These are phyloP conservation scores for Calcarius lapponicus DNA, from an alignment of 2,797 vertebrate species.

Conservation along the genomic window DNA sequence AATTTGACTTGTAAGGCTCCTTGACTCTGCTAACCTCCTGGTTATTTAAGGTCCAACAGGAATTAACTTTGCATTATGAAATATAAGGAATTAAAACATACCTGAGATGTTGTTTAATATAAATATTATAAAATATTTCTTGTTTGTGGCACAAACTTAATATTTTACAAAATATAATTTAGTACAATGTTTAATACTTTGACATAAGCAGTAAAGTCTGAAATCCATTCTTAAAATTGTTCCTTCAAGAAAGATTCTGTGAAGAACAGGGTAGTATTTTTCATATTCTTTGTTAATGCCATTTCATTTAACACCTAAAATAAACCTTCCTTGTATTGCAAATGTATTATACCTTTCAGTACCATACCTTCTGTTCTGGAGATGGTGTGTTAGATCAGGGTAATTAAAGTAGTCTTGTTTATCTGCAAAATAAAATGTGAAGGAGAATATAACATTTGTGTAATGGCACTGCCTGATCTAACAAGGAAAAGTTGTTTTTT, in stretches of 20 bases:
- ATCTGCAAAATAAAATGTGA: conserved; percentile 33
- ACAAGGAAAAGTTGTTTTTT: not conserved
- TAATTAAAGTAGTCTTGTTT: conserved; percentile 26
- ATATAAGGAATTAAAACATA: not conserved
- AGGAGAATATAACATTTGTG: not conserved
- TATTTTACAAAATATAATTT: not conserved
- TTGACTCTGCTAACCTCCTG: not conserved
- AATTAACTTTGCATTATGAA: not conserved
- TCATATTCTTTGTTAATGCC: not conserved
- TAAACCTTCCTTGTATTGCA: not conserved
- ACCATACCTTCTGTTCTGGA: not conserved
- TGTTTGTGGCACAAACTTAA: not conserved
- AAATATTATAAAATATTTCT: not conserved
- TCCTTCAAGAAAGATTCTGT: not conserved
- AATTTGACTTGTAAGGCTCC: not conserved
- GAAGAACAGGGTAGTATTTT: not conserved
- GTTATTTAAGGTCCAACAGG: not conserved
- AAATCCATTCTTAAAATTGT: not conserved
- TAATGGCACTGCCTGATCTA: not conserved
- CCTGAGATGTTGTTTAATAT: not conserved
- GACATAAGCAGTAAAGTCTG: not conserved
- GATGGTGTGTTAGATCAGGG: not conserved
- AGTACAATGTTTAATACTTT: not conserved
- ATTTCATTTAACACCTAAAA: conserved; percentile 5
- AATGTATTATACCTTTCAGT: conserved; percentile 2